These are phyloP conservation scores for Callopanchax toddi DNA, from an alignment of 2,113 vertebrate genomes.

Conservation along the genomic window DNA sequence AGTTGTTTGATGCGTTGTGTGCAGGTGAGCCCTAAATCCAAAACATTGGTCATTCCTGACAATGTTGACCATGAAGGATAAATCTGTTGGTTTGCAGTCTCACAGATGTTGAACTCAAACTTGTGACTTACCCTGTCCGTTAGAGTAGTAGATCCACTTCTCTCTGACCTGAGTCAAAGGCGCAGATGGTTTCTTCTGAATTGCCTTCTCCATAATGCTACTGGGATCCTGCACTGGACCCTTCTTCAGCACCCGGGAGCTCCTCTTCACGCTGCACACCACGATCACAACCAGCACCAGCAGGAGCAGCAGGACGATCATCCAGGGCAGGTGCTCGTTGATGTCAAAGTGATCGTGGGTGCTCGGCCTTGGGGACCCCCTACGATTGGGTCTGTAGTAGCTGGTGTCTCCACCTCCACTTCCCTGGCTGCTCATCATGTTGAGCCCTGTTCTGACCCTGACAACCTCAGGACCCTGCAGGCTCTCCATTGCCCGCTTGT, in stretches of 20 bases:
- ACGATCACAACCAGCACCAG: conserved; percentile 93
- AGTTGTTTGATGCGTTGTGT: no score
- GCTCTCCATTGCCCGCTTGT: conserved; percentile 76
- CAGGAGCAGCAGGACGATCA: conserved; percentile 95
- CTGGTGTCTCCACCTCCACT: conserved; percentile 35
- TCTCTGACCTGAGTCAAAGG: conserved; percentile 84
- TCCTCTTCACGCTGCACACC: conserved; percentile 92
- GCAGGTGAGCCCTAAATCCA: no score
- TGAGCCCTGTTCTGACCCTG: conserved; percentile 51
- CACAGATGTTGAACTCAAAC: not conserved
- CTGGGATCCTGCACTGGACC: conserved; percentile 94
- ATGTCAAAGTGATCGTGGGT: conserved; percentile 92
- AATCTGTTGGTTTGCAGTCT: no score
- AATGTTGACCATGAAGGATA: no score
- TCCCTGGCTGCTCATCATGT: conserved; percentile 35
- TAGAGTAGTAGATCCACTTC: conserved; percentile 96
- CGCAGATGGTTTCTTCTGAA: conserved; percentile 85
- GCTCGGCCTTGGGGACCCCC: conserved; percentile 83
- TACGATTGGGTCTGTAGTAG: conserved; percentile 82
- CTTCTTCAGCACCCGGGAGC: conserved; percentile 92
- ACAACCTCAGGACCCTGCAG: conserved; percentile 48
- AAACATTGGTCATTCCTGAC: no score
- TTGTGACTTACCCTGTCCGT: conserved; percentile 92
- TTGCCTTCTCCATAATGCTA: conserved; percentile 92
- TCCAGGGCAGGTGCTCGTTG: conserved; percentile 97